Evolutionary conservation across 2,888 invertebrate genomes (phyloP).

Genomic region (Julus scanicus): DNA sequence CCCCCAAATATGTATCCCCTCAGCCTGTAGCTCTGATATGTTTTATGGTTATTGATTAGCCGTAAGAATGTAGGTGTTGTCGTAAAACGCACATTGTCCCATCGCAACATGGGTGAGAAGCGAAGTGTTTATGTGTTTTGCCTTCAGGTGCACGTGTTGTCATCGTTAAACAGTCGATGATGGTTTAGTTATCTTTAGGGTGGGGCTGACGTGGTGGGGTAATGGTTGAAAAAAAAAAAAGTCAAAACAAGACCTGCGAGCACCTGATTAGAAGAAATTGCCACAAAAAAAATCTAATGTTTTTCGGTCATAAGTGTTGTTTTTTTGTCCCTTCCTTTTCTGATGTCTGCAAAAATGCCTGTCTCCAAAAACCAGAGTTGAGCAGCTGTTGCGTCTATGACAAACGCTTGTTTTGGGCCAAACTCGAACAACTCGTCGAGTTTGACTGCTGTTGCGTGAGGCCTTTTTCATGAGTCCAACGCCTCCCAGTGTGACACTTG

Average conservation of each 20-base stretch:
- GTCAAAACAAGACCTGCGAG: slow-evolving; percentile 31
- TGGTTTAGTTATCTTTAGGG: slow-evolving; percentile 50
- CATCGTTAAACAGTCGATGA: slow-evolving; percentile 49
- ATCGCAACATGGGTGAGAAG: slow-evolving; percentile 29
- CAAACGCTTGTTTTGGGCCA: slow-evolving; percentile 4
- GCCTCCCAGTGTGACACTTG: slow-evolving; percentile 24
- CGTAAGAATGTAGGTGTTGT: slow-evolving; percentile 38
- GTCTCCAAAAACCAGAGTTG: slow-evolving; percentile 18
- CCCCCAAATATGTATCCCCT: slow-evolving; percentile 9
- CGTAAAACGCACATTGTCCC: slow-evolving; percentile 20
- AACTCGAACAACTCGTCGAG: neutral
- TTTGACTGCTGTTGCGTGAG: neutral
- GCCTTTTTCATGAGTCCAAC: neutral
- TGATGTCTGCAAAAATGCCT: neutral
- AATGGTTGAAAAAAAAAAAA: neutral
- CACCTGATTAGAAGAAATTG: slow-evolving; percentile 21
- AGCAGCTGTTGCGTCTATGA: neutral
- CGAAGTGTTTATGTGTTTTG: slow-evolving; percentile 37
- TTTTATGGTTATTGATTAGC: slow-evolving; percentile 37
- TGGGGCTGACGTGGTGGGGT: slow-evolving; percentile 4
- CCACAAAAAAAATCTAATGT: neutral
- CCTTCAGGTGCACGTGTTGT: slow-evolving; percentile 49
- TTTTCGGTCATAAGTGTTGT: neutral
- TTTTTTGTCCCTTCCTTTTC: neutral
- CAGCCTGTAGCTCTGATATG: slow-evolving; percentile 25